These are phyloP conservation scores for Dichetophora obliterata DNA, from an alignment of 2,888 invertebrate species.

Conservation along the genomic window DNA sequence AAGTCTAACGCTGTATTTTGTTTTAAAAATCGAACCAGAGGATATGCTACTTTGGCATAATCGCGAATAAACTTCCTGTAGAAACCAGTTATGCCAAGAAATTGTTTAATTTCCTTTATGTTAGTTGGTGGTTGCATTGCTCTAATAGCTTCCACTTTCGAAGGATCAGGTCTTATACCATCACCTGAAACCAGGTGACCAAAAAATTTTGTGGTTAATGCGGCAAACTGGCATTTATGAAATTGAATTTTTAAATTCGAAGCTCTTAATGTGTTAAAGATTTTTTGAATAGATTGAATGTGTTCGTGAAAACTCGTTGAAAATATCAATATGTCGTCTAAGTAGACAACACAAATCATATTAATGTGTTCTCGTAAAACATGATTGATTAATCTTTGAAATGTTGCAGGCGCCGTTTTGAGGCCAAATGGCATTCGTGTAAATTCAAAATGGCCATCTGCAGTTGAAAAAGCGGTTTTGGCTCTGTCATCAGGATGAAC, in stretches of 20 bases:
- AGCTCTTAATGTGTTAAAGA: conserved; percentile 21
- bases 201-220: conserved; percentile 46
- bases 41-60: neutral
- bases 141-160: neutral
- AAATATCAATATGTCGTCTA: conserved; percentile 56
- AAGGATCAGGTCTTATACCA: neutral
- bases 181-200: neutral
- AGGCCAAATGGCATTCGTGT: too few species aligned
- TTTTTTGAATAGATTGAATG: conserved; percentile 13
- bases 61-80: neutral
- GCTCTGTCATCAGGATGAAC: too few species aligned
- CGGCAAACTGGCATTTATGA: conserved; percentile 39
- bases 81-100: neutral
- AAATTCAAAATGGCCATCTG: conserved; percentile 46
- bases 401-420: too few species aligned
- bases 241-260: conserved; percentile 45
- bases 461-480: conserved; percentile 7
- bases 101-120: neutral
- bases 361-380: conserved; percentile 47
- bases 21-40: neutral
- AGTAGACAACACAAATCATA: conserved; percentile 45
- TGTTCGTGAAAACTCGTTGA: conserved; percentile 52
- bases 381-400: conserved; percentile 56
- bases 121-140: neutral
- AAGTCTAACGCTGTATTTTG: neutral